Conservation (phyloP, 1,140 invertebrate species). For the Apocrypta bakeri region DNA sequence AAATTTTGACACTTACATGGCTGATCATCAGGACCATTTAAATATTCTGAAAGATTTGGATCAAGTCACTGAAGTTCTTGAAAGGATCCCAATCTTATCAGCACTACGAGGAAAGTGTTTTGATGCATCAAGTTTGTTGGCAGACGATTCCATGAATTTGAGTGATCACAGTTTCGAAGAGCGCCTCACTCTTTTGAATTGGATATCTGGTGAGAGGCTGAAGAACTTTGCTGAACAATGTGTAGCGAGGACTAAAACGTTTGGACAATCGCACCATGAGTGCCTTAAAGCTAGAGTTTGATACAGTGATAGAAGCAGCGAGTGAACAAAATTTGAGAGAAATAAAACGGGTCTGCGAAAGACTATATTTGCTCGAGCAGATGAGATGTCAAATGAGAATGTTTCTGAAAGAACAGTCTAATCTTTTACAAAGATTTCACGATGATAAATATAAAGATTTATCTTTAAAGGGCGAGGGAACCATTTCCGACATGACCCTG, state of each 20-base stretch:
- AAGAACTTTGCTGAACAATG: not conserved
- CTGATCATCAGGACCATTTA: not conserved
- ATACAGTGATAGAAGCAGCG: not conserved
- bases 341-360: not conserved
- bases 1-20: not conserved
- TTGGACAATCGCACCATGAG: not conserved
- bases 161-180: not conserved
- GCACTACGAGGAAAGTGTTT: not conserved
- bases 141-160: not conserved
- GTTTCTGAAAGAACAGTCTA: not conserved
- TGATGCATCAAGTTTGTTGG: not conserved
- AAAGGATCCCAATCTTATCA: not conserved
- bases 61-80: not conserved
- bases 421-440: not conserved
- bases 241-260: not conserved
- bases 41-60: not conserved
- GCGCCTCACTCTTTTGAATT: not conserved
- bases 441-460: not conserved
- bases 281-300: not conserved
- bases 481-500: not conserved
- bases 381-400: not conserved
- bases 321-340: conserved; percentile 9
- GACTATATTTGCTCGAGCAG: not conserved
- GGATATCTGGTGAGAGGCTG: not conserved
- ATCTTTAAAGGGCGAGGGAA: not conserved